phyloP scores from a whole-genome alignment of 2,888 invertebrate species.

The Sphinx pinastri region DNA sequence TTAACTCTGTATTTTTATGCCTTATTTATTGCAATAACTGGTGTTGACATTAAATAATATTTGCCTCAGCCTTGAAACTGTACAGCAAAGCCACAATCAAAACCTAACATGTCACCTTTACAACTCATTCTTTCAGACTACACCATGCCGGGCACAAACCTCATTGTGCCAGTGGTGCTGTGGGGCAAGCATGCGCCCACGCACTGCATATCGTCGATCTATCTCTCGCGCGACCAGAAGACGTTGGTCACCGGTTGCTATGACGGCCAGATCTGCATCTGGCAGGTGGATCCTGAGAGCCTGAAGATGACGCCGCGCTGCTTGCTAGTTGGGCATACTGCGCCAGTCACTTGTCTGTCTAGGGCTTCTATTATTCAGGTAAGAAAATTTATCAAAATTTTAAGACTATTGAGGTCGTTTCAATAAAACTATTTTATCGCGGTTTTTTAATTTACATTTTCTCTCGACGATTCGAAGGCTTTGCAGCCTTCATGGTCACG shows the following conservation, averaged over 20 bases:
- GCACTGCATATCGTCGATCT: slow-evolving; percentile 97
- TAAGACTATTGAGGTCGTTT: too few relatives aligned
- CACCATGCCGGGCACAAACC: slow-evolving; percentile 91
- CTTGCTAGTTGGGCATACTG: slow-evolving; percentile 96
- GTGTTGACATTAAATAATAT: too few relatives aligned
- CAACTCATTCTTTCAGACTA: slow-evolving; percentile 38
- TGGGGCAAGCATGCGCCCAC: slow-evolving; percentile 99
- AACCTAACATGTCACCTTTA: too few relatives aligned
- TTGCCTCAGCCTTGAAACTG: too few relatives aligned
- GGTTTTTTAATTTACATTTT: too few relatives aligned
- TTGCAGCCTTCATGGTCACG: too few relatives aligned
- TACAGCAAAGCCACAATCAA: too few relatives aligned
- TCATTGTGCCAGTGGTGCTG: slow-evolving; percentile 98
- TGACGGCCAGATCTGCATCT: slow-evolving; percentile 98
- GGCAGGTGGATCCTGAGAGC: slow-evolving; percentile 91
- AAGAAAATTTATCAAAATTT: not conserved
- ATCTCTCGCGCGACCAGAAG: slow-evolving; percentile 95
- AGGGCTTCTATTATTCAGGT: slow-evolving; percentile 89
- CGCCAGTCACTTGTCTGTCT: slow-evolving; percentile 95
- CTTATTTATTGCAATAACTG: too few relatives aligned
- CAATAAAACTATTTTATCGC: too few relatives aligned
- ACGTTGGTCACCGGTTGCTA: slow-evolving; percentile 98
- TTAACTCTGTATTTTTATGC: too few relatives aligned
- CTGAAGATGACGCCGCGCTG: slow-evolving; percentile 96
- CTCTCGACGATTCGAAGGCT: too few relatives aligned